Evolutionary conservation across 2,888 invertebrate species (phyloP), one percentile per base, ranked within the genome.

Genomic region (Eretmocerus hayati): DNA sequence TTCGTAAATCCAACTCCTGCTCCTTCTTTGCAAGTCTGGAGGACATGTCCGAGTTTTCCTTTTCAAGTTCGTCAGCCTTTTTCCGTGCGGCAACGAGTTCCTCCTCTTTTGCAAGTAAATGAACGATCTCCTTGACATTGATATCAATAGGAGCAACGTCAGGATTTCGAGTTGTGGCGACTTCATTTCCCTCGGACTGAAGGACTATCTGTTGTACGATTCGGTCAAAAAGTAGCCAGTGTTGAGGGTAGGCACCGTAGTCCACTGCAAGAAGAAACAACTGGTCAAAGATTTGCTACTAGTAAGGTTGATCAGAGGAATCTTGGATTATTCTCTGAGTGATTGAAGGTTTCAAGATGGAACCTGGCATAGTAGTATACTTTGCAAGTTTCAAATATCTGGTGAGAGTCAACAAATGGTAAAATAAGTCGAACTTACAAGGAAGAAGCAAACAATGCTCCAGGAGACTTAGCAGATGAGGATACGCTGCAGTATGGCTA

Each of bases 221-320:
- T 54, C 95, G 83, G 73, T 96, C 96, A 66, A 96, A 84, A 46
- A 97, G 78, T 30, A 93, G 73, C 95, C 96, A 97, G 68, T 94
- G 89, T 63, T 93, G 92, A 0, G 89, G 84, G 70, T 89, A 84
- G 11, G 88, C 84, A 56, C 87, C 89, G 69, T 87, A 87, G 60
- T 91, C 90, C 72, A 88, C 88, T 85, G 72, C n/a, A 55, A 26
- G 6, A 9, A n/a, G n/a, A n/a, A n/a, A n/a, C n/a, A n/a, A n/a
- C n/a, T n/a, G n/a, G n/a, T n/a, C n/a, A n/a, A n/a, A n/a, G n/a
- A n/a, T n/a, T n/a, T n/a, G n/a, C n/a, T n/a, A n/a, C n/a, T n/a
- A n/a, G n/a, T n/a, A n/a, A n/a, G n/a, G n/a, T n/a, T n/a, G n/a
- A n/a, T n/a, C n/a, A n/a, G n/a, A n/a, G n/a, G n/a, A n/a, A n/a